Base-by-base conservation (phyloP, 1,140 invertebrate genomes). In the Tribolium castaneum region DNA sequence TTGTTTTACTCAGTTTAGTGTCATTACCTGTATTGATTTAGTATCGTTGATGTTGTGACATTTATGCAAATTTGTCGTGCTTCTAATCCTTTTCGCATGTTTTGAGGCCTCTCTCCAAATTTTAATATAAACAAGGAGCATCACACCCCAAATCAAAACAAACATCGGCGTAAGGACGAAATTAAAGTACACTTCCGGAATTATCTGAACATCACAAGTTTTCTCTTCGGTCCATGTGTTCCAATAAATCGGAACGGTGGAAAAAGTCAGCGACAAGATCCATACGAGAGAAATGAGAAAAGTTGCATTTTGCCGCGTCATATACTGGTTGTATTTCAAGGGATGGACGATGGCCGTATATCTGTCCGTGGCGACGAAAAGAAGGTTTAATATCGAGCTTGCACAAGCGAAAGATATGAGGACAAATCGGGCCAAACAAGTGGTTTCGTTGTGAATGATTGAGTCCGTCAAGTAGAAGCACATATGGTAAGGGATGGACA, bases 291-390 rank as follows among this genome's bases (percentile, higher is more conserved):
- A 84, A 83, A 93, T 92, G 30, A 93, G 88, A 39, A 88, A 81
- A 49, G 88, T 83, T 2, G 92, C 91, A 19, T 90, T 87, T 78
- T 89, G 87, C 77, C 90, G 90, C 0, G 91, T 93, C 89, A 93
- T 92, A 81, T 91, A 90, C 78, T 91, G 88, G 84, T 89, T 90
- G 86, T 95, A 94, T 84, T 93, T 90, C 75, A 97, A 88, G 1
- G 95, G 94, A 86, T 95, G 91, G 3, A 96, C 90, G 75, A 97
- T 94, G 0, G 95, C 94, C 77, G 94, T 88, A 84, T 94, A 95
- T 52, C 95, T 90, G 86, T 97, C 95, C 16, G 95, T 88, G 7
- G 95, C 94, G 70, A 97, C 96, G 12, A 93, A 91, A 71, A 94
- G 93, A 49, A 97, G 90, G 79, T 95, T 96, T 85, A 92, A 92